Conservation (phyloP, 2,888 invertebrate species). For the Molorchus minor region DNA sequence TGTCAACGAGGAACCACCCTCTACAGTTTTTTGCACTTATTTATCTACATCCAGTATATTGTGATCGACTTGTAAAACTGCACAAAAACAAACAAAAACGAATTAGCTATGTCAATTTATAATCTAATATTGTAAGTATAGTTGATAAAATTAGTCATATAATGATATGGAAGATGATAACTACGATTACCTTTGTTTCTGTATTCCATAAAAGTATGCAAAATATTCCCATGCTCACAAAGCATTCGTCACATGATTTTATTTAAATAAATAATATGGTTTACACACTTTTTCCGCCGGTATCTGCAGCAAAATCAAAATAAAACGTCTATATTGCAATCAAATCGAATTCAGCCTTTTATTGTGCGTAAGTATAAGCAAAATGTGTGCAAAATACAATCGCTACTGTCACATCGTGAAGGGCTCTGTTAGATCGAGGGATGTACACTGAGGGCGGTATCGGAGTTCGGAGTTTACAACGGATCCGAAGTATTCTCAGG, state of each 20-base stretch:
- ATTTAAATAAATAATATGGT: not conserved
- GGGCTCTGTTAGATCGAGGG: conserved; percentile 7
- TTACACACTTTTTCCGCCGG: conserved; percentile 1
- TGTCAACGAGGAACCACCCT: no score
- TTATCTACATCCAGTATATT: no score
- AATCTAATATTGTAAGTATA: no score
- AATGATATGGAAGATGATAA: no score
- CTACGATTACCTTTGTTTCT: conserved; percentile 1
- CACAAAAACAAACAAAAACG: no score
- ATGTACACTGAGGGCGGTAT: conserved; percentile 18
- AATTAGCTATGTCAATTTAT: no score
- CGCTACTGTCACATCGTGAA: conserved; percentile 10
- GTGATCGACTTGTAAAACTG: no score
- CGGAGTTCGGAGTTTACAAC: conserved; percentile 1
- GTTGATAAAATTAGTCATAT: no score
- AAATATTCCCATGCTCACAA: conserved; percentile 17
- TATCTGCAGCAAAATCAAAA: conserved; percentile 8
- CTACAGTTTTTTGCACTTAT: no score
- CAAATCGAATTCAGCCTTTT: conserved; percentile 5
- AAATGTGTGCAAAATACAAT: conserved; percentile 13
- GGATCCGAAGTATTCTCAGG: not conserved
- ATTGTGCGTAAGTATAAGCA: conserved; percentile 21
- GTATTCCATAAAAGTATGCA: conserved; percentile 13
- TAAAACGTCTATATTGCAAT: conserved; percentile 5
- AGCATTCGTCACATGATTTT: conserved; percentile 6